These are phyloP conservation scores for Chymomyza amoena DNA, from an alignment of 2,888 invertebrate species.

Conservation along the genomic window DNA sequence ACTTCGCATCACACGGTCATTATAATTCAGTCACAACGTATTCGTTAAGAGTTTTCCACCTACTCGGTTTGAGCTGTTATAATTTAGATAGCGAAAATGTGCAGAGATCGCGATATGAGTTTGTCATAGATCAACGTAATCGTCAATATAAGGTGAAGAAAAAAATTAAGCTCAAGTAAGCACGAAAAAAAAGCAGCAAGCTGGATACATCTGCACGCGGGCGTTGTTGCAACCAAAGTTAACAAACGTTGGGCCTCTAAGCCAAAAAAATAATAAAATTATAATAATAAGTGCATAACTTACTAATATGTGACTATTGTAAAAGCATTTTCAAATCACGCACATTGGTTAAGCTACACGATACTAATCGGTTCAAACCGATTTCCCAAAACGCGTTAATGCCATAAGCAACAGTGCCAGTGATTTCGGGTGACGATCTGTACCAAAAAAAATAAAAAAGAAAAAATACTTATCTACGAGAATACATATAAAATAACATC, in stretches of 20 bases:
- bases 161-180: conserved; percentile 76
- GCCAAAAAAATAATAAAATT: not conserved
- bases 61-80: conserved; percentile 76
- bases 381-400: conserved; percentile 5
- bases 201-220: not conserved
- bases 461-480: not conserved
- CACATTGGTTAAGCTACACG: not conserved
- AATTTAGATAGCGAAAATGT: conserved; percentile 79
- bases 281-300: conserved; percentile 49
- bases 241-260: not conserved
- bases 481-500: not conserved
- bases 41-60: conserved; percentile 77
- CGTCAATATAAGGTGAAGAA: conserved; percentile 79
- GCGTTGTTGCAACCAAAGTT: not conserved
- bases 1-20: conserved; percentile 56
- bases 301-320: conserved; percentile 59
- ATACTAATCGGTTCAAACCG: conserved; percentile 10
- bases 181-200: not conserved
- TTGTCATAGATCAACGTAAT: conserved; percentile 79
- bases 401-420: conserved; percentile 15
- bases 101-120: conserved; percentile 80
- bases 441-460: not conserved
- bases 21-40: conserved; percentile 78
- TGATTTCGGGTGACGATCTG: conserved; percentile 21
- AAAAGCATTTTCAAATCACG: not conserved